Conservation (phyloP, 2,888 invertebrate species). For the Aporophyla lueneburgensis region DNA sequence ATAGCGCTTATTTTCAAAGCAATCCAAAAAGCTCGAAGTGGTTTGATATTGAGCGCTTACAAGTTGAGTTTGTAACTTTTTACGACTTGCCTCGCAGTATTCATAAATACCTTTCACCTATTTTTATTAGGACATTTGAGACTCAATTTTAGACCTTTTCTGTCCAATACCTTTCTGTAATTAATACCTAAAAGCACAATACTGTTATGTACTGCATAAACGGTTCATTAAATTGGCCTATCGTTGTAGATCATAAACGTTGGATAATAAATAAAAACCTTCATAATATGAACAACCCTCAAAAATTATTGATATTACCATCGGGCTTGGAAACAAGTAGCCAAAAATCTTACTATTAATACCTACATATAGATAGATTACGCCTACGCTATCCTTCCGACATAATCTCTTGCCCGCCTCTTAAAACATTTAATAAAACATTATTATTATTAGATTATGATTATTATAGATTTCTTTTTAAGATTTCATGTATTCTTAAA, state of each 20-base stretch:
- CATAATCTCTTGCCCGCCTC: conserved; percentile 27
- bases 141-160: not conserved
- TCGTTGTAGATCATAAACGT: not conserved
- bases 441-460: no score
- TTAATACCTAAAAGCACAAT: not conserved
- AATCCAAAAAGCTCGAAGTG: not conserved
- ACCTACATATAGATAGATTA: conserved; percentile 12
- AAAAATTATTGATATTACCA: conserved; percentile 24
- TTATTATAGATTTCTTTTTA: no score
- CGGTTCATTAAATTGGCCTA: not conserved
- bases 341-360: conserved; percentile 18
- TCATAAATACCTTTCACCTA: conserved; percentile 15
- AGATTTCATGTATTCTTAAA: no score
- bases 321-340: conserved; percentile 2
- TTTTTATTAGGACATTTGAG: conserved; percentile 1
- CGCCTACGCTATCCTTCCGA: conserved; percentile 3
- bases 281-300: not conserved
- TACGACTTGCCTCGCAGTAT: conserved; percentile 6
- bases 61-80: conserved; percentile 24
- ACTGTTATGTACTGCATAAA: not conserved
- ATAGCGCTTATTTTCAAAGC: conserved; percentile 12
- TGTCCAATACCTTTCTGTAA: not conserved
- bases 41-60: conserved; percentile 19
- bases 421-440: no score
- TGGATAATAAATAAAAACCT: not conserved